Base-by-base conservation (phyloP, 2,888 invertebrate species). In the Epirrita christyi region DNA sequence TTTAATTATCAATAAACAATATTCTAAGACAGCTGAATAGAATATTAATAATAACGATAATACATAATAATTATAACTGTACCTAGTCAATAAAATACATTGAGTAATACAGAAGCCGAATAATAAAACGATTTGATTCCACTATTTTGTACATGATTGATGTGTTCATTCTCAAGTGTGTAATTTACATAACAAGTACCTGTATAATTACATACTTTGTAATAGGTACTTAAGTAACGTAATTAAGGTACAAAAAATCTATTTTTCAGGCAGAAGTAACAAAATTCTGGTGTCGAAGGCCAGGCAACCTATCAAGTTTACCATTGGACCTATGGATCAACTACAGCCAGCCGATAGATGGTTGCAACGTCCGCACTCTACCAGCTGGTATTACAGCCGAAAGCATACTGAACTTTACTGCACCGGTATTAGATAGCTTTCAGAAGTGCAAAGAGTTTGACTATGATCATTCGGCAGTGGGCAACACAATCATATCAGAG, bases 401-500 rank as follows among this genome's bases (percentile, higher is more conserved):
- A 57, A 85, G 75, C 60, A 89, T 88, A 54, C 51, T 89, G 15
- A 88, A 88, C 65, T 65, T 78, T 29, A 86, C 89, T 1, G 86
- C 90, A 4, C 84, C 86, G n/a, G 21, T 83, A 1, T 63, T 91
- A 41, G 80, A 82, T 34, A 76, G 85, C 10, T 87, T 92, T 59
- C 77, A 87, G 56, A 86, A 90, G 50, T 95, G 95, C 73, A 83
- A 81, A 7, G 86, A 89, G 38, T 95, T 95, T 94, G 94, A 94
- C 62, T 95, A 93, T 72, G 94, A 94, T 70, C 81, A 82, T 40
- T 81, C 86, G 0, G 86, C 90, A 65, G 88, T 92, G 11, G 95
- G 95, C 6, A 92, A 93, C 64, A 96, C 96, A 0, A 94, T 96
- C 67, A 94, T 95, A 57, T 95, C 95, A 0, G 95, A 96, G 91